Base-by-base conservation (phyloP, 2,888 invertebrate genomes). In the Melieria crassipennis region DNA sequence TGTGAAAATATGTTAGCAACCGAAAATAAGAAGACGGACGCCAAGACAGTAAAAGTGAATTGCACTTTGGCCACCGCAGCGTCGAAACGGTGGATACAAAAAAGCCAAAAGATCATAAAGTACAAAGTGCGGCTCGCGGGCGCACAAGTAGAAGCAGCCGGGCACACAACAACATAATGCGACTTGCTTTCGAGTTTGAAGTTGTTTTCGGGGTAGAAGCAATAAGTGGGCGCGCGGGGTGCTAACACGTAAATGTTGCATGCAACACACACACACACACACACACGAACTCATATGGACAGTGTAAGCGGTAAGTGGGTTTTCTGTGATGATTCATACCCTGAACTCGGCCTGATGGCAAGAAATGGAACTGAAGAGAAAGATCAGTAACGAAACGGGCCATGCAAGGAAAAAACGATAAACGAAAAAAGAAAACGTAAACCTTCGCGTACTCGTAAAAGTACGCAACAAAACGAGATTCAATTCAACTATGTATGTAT, bases 1-100 rank as follows among this genome's bases (percentile, higher is more conserved):
- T 79, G 79, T 79, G 76, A 78, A 81, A 80, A 81, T 76, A 78
- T 73, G 30, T 30, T 30, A 3, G 30, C 30, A 30, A 30, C 30
- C 30, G 30, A 30, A 30, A 30, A 30, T 30, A 30, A 30, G 30
- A 30, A 2, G 30, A 30, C 30, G 30, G 30, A 30, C 30, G 30
- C 30, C 30, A 1, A 3, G 3, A 2, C 30, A 30, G 30, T 30
- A 30, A 30, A 30, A 30, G 30, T 30, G 30, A 30, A 30, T 30
- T 30, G 30, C 30, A 30, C 30, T 30, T 30, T 30, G 30, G 30
- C 30, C 30, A 30, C 30, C 30, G 30, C 30, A 30, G 30, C 30
- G 30, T 30, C 30, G 2, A 30, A 30, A 30, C 30, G 30, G 30
- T 30, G 30, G 30, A 30, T 30, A 30, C 30, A 30, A 30, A 30